phyloP scores from a whole-genome alignment of 2,113 vertebrate species.

The Phalacrocorax carbo region DNA sequence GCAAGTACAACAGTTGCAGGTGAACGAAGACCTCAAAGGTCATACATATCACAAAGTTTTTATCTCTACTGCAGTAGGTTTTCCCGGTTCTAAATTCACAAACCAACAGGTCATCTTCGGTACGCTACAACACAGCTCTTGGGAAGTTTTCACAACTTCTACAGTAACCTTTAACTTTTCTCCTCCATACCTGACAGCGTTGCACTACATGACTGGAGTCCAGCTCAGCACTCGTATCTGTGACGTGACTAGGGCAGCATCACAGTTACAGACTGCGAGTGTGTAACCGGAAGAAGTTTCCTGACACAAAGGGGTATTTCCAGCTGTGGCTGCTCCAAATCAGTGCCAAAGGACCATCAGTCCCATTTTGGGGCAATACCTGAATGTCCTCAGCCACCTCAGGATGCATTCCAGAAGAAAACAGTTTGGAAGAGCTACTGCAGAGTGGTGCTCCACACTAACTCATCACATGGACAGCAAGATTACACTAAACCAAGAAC shows the following conservation, averaged over 20 bases:
- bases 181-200: not conserved
- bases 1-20: not conserved
- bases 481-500: not conserved
- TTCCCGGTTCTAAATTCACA: not conserved
- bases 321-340: not conserved
- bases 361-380: not conserved
- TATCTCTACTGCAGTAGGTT: not conserved
- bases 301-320: not conserved
- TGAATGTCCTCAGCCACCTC: not conserved
- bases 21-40: not conserved
- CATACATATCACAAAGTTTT: not conserved
- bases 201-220: not conserved
- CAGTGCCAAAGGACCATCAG: not conserved
- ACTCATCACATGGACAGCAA: not conserved
- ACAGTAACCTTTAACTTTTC: not conserved
- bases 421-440: not conserved
- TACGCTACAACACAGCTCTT: not conserved
- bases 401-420: not conserved
- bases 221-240: not conserved
- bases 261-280: not conserved
- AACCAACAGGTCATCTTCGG: not conserved
- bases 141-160: not conserved
- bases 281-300: not conserved
- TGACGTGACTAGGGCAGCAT: not conserved
- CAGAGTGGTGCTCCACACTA: not conserved